Evolutionary conservation across 2,113 vertebrate species (phyloP).

Genomic region (Pelecanus crispus): DNA sequence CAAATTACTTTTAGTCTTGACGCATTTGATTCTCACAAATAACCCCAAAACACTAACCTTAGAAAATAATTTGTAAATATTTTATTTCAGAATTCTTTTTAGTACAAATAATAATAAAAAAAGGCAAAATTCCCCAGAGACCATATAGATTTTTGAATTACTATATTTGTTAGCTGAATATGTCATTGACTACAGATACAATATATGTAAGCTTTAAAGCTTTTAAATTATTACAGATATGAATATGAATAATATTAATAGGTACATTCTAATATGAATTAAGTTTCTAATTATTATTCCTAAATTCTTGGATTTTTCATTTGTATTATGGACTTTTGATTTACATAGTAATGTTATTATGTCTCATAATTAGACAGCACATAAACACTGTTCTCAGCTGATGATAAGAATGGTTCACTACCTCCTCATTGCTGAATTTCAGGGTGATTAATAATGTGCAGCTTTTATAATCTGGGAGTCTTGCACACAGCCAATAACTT

Average conservation of each 20-base stretch:
- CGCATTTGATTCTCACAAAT: background rate
- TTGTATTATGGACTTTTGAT: constrained; percentile 50
- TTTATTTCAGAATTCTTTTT: background rate
- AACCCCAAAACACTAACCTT: background rate
- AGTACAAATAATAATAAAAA: background rate
- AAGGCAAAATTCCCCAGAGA: background rate
- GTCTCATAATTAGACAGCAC: constrained; percentile 2
- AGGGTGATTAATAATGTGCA: background rate
- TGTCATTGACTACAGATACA: background rate
- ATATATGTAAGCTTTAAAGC: background rate
- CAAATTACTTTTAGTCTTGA: background rate
- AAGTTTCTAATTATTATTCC: constrained; percentile 49
- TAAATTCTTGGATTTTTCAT: constrained; percentile 7
- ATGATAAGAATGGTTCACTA: constrained; percentile 24
- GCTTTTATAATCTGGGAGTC: background rate
- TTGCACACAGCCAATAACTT: background rate
- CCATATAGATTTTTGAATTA: background rate
- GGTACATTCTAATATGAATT: constrained; percentile 21
- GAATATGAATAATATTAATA: constrained; percentile 15
- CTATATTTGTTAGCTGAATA: background rate
- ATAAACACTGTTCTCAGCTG: background rate
- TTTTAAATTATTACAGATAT: constrained; percentile 37
- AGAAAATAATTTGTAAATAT: constrained; percentile 18
- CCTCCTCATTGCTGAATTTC: background rate
- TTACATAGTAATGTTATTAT: constrained; percentile 40